Base-by-base conservation (phyloP, 2,797 vertebrate species). In the Scarus forsteni region DNA sequence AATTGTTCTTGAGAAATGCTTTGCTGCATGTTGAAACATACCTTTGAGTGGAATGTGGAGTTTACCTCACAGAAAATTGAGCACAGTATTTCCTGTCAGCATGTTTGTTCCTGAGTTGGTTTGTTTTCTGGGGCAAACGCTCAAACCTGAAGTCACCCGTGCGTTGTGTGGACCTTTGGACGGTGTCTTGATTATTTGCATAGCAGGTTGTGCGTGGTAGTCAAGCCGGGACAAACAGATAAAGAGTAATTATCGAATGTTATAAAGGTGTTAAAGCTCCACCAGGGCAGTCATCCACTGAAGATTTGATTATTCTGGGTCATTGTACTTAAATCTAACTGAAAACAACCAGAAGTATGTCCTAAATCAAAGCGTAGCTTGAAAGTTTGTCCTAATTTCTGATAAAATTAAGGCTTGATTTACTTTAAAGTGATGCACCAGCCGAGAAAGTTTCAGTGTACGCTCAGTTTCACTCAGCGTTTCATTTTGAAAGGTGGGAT, bases 11-110 rank as follows among this genome's bases (percentile, higher is more conserved):
- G 60, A 70, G 76, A 13, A 75, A 81, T 79, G 1, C 1, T 57
- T 62, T 44, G 18, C 70, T 88, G 73, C 86, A 66, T 85, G 92
- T 93, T 83, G 87, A 89, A 91, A 93, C 93, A 89, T 67, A 90
- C 85, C 81, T 85, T 85, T 69, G 9, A 13, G 34, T 71, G 87
- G 86, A 93, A 90, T 88, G 74, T 60, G 9, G 46, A 6, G 77
- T 73, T 65, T 75, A 11, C 59, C 77, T 71, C 34, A 57, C 50
- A 58, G 63, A 77, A 67, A 68, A 55, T 39, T 18, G 56, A 80
- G 45, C 66, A 43, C 46, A 10, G 27, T 18, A 11, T 82, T 81
- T 76, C 80, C 72, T 73, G 60, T 46, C 39, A 74, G 43, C 39
- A 1, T 66, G 62, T 70, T 73, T 84, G 64, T 54, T 85, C 58